Conservation (phyloP, 2,888 invertebrate genomes). For the Cephus nigrinus region DNA sequence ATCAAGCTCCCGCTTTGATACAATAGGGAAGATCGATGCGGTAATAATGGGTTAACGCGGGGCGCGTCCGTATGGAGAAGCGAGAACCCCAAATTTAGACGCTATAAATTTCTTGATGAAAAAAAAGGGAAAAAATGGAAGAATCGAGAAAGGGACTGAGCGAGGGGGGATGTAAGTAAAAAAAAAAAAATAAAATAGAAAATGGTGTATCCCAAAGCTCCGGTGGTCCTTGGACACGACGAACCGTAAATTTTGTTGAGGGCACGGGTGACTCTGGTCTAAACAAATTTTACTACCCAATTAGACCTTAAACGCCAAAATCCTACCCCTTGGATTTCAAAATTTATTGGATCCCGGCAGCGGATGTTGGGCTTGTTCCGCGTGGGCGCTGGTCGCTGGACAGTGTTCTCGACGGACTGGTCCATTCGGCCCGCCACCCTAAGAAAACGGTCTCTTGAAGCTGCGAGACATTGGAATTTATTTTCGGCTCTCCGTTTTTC, state of each 20-base stretch:
- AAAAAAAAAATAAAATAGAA: slow-evolving; percentile 11
- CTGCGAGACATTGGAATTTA: slow-evolving; percentile 52
- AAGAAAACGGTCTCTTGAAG: slow-evolving; percentile 20
- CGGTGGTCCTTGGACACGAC: slow-evolving; percentile 30
- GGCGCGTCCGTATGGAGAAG: slow-evolving; percentile 11
- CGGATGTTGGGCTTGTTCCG: slow-evolving; percentile 7
- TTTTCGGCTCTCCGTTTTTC: slow-evolving; percentile 35
- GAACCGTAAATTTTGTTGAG: slow-evolving; percentile 39
- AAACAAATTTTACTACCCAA: slow-evolving; percentile 35
- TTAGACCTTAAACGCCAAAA: slow-evolving; percentile 35
- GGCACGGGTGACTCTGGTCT: slow-evolving; percentile 18
- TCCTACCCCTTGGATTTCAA: slow-evolving; percentile 22
- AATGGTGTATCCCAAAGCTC: slow-evolving; percentile 20
- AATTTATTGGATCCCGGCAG: slow-evolving; percentile 21
- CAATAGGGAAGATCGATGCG: slow-evolving; percentile 13
- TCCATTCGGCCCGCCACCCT: background rate
- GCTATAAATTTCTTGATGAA: slow-evolving; percentile 33
- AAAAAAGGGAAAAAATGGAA: background rate
- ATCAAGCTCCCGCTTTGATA: slow-evolving; percentile 17
- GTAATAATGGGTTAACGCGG: slow-evolving; percentile 20
- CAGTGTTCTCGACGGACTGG: background rate
- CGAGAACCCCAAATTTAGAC: slow-evolving; percentile 22
- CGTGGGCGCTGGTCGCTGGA: background rate
- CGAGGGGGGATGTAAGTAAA: slow-evolving; percentile 13
- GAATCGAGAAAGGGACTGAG: background rate